Evolutionary conservation across 1,140 invertebrate species (phyloP), one percentile per base, ranked within the genome.

Genomic region (Teleopsis dalmanni): DNA sequence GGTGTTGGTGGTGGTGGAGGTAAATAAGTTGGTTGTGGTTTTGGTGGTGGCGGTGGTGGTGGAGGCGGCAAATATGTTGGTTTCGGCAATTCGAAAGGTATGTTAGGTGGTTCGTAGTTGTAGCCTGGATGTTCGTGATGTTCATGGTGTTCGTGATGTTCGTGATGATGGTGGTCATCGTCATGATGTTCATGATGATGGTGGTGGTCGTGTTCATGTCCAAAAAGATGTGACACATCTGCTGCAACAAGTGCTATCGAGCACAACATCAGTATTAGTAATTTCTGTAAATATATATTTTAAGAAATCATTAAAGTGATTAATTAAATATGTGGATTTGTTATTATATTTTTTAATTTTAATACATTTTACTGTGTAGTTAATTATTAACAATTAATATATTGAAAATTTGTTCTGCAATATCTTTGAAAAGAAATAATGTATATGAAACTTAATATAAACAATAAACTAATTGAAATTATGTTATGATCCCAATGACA

Each of bases 171-270:
- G 14, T 56, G 22, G 35, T 49, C 26, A 11, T 47, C 13, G 29
- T 45, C 34, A 23, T 48, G 21, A 42, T 61, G 29, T 13, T 45
- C 16, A 33, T 45, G 27, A 13, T 31, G 5, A 16, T 31, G 27
- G 14, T 33, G 6, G 36, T 62, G 52, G 40, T 37, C 26, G 27
- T 48, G 43, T 25, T 61, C 57, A 9, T 60, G 40, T 2, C 53
- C 58, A 37, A 65, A 47, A 11, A 65, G 16, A 54, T 65, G 62
- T 25, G 62, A 65, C 0, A 65, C 62, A 58, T 65, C 62, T 14
- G 60, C 62, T 33, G 58, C 57, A 11, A 57, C 62, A 29, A 65
- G 27, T n/a, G 60, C 54, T 35, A 63, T 26, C 23, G 57, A 52
- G 44, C 48, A 54, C 33, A 65, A 13, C 31, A 47, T 42, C 14